Percentiles rank a stretch among this genome's conserved stretches.
phyloP scores from a whole-genome alignment of 1,140 invertebrate species.

The Chelonus insularis region DNA sequence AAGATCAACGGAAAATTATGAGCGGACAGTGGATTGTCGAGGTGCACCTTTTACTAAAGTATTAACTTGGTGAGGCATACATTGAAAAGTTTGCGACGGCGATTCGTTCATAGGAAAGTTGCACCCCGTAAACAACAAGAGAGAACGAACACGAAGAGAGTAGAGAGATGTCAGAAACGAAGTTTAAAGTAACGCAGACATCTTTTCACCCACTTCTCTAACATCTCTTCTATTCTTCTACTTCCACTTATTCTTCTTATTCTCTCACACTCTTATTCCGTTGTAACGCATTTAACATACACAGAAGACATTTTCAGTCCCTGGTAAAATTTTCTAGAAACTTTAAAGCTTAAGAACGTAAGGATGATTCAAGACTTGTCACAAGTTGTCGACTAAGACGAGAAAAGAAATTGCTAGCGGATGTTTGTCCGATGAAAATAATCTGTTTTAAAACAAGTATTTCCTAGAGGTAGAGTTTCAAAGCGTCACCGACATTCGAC shows the following conservation, averaged over 20 bases:
- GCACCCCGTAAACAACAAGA: constrained; percentile 55
- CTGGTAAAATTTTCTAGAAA: background rate
- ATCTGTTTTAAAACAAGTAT: background rate
- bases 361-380: constrained; percentile 16
- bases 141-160: constrained; percentile 25
- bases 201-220: constrained; percentile 28
- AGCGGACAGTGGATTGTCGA: constrained; percentile 22
- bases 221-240: background rate
- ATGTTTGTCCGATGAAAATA: constrained; percentile 13
- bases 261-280: background rate
- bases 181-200: constrained; percentile 18
- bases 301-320: constrained; percentile 6
- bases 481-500: constrained; percentile 22
- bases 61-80: constrained; percentile 52
- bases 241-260: background rate
- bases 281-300: constrained; percentile 19
- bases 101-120: constrained; percentile 52
- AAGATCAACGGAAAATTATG: constrained; percentile 16
- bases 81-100: constrained; percentile 51
- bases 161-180: background rate
- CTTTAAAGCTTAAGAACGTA: background rate
- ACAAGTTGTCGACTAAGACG: background rate
- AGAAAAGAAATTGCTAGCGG: constrained; percentile 1
- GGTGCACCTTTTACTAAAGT: constrained; percentile 37
- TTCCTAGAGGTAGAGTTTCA: constrained; percentile 16